These are phyloP conservation scores for Exaiptasia diaphana DNA, from an alignment of 64 coral and sea anemone genomes.

Conservation along the genomic window DNA sequence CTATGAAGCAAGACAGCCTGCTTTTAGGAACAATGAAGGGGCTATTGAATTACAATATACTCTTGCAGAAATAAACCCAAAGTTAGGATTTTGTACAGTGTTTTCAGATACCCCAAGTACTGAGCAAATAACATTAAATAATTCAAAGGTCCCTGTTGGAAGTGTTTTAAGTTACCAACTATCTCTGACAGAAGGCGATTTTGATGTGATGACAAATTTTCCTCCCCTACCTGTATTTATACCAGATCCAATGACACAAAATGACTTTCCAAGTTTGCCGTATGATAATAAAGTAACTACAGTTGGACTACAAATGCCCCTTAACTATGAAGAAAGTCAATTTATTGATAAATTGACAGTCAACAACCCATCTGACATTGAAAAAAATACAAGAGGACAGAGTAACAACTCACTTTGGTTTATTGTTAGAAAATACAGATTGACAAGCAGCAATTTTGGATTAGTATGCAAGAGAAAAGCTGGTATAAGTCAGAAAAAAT, in stretches of 20 bases:
- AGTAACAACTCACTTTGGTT: constrained; percentile 55
- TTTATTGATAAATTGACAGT: constrained; percentile 45
- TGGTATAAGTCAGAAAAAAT: constrained; percentile 32
- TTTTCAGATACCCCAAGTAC: constrained; percentile 5
- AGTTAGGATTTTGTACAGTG: constrained; percentile 47
- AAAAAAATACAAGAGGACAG: constrained; percentile 62
- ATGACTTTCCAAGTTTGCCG: constrained; percentile 53
- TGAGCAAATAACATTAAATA: constrained; percentile 41
- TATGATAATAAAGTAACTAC: not conserved
- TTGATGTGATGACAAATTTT: constrained; percentile 37
- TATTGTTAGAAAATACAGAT: constrained; percentile 39
- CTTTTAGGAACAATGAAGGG: constrained; percentile 41
- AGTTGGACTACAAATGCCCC: constrained; percentile 17
- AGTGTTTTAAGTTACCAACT: constrained; percentile 59
- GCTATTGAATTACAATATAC: constrained; percentile 5
- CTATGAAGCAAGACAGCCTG: constrained; percentile 48
- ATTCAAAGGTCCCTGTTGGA: constrained; percentile 36
- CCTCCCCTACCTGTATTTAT: constrained; percentile 9
- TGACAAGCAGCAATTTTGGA: constrained; percentile 76
- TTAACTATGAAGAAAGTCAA: constrained; percentile 7
- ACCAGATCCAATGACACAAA: constrained; percentile 14
- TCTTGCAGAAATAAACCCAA: constrained; percentile 31
- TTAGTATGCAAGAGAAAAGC: constrained; percentile 59
- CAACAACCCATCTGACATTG: constrained; percentile 35
- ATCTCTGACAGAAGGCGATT: constrained; percentile 55